These are phyloP conservation scores for Bugula neritina DNA, from an alignment of 2,888 invertebrate species.

Conservation along the genomic window DNA sequence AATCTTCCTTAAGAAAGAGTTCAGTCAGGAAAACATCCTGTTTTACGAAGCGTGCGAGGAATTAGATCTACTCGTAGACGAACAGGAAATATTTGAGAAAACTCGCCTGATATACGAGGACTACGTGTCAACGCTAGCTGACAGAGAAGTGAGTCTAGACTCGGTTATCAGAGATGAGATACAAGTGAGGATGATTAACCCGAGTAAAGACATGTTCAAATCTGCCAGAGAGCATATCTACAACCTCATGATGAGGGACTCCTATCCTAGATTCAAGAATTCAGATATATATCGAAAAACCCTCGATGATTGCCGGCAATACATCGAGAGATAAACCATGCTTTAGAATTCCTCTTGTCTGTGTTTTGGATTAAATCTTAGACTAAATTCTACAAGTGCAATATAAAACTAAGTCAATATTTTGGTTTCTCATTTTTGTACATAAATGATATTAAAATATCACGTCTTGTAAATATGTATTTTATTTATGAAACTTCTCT, in stretches of 20 bases:
- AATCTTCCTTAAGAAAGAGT: slow-evolving; percentile 13
- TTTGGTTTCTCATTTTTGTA: no score
- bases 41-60: slow-evolving; percentile 23
- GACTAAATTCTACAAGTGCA: no score
- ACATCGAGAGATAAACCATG: no score
- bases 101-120: slow-evolving; percentile 3
- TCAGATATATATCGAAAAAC: background rate
- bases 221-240: slow-evolving; percentile 1
- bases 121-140: background rate
- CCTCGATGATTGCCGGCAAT: background rate
- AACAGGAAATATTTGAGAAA: slow-evolving; percentile 21
- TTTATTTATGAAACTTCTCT: no score
- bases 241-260: slow-evolving; percentile 19
- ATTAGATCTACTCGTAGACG: background rate
- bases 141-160: slow-evolving; percentile 8
- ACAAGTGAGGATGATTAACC: slow-evolving; percentile 18
- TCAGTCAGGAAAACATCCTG: slow-evolving; percentile 20
- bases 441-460: no score
- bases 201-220: slow-evolving; percentile 7
- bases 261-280: slow-evolving; percentile 14
- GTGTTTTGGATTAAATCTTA: no score
- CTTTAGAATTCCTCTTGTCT: no score
- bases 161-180: slow-evolving; percentile 12
- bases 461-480: no score
- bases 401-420: no score